Conservation (phyloP, 1,140 invertebrate species). For the Orussus abietinus region DNA sequence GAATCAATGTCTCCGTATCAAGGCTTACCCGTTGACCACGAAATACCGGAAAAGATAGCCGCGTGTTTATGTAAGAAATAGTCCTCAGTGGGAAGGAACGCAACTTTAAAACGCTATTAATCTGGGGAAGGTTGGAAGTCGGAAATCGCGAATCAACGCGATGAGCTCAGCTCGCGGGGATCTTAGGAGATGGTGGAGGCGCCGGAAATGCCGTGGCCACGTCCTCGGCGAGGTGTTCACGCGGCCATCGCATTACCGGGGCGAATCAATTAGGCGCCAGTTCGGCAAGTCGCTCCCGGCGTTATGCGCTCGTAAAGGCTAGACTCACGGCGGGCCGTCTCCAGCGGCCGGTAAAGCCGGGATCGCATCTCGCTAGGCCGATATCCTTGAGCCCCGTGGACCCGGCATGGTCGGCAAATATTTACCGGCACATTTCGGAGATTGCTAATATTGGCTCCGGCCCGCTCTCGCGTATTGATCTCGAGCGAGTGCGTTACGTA, state of each 20-base stretch:
- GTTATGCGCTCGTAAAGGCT: slow-evolving; percentile 21
- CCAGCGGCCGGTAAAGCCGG: slow-evolving; percentile 21
- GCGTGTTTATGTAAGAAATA: no score
- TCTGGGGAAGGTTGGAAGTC: no score
- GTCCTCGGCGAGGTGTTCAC: no score
- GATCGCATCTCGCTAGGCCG: slow-evolving; percentile 17
- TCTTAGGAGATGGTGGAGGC: no score
- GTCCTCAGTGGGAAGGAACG: no score
- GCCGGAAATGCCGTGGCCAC: no score
- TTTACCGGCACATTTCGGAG: slow-evolving; percentile 33
- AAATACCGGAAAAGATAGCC: no score
- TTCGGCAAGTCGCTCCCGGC: slow-evolving; percentile 21
- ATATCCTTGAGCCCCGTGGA: slow-evolving; percentile 26
- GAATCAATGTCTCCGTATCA: no score
- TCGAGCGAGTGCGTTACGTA: slow-evolving; percentile 19
- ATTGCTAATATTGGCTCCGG: slow-evolving; percentile 33
- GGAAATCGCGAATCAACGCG: background rate
- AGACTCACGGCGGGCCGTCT: slow-evolving; percentile 21
- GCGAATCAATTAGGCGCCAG: slow-evolving; percentile 26
- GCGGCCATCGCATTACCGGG: slow-evolving; percentile 12
- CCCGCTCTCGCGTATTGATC: slow-evolving; percentile 26
- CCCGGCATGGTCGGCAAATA: slow-evolving; percentile 24
- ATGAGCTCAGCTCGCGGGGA: no score
- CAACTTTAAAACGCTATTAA: no score
- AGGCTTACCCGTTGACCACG: no score